Conservation (phyloP, 1,140 invertebrate species). For the Scaptomyza hsui region DNA sequence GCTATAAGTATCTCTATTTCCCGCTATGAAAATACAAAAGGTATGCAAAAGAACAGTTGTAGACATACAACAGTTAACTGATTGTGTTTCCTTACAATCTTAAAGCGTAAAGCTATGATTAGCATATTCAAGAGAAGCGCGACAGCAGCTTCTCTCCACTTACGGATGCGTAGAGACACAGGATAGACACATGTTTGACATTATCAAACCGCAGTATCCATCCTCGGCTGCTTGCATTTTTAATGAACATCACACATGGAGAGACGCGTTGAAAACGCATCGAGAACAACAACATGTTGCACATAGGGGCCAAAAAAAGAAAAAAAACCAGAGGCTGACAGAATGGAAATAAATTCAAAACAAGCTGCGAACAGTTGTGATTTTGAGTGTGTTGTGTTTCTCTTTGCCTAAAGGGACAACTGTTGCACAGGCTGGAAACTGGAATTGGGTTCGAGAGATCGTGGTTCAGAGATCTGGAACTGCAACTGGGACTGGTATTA, state of each 20-base stretch:
- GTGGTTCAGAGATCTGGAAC: slow-evolving; percentile 4
- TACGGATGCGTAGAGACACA: slow-evolving; percentile 37
- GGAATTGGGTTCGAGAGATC: slow-evolving; percentile 13
- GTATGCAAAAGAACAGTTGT: neutral
- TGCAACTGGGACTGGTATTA: slow-evolving; percentile 51
- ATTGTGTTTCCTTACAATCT: neutral
- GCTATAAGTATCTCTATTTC: neutral
- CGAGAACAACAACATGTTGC: slow-evolving; percentile 39
- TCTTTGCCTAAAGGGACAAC: slow-evolving; percentile 56
- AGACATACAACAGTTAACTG: neutral
- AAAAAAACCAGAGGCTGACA: slow-evolving; percentile 21
- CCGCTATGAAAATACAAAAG: neutral
- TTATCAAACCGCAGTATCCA: slow-evolving; percentile 71
- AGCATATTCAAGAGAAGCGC: slow-evolving; percentile 35
- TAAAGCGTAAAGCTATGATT: slow-evolving; percentile 49
- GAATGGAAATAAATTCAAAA: slow-evolving; percentile 77
- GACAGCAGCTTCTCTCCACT: slow-evolving; percentile 33
- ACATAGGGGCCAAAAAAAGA: neutral
- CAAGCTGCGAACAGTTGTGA: slow-evolving; percentile 66
- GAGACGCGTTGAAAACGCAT: slow-evolving; percentile 8
- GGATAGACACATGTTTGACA: slow-evolving; percentile 75
- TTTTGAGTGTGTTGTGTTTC: slow-evolving; percentile 41
- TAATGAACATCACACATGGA: slow-evolving; percentile 67
- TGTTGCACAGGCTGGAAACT: slow-evolving; percentile 60
- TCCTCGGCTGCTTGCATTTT: slow-evolving; percentile 41